Conservation (phyloP, 1,140 invertebrate genomes). For the Megathymus violae region DNA sequence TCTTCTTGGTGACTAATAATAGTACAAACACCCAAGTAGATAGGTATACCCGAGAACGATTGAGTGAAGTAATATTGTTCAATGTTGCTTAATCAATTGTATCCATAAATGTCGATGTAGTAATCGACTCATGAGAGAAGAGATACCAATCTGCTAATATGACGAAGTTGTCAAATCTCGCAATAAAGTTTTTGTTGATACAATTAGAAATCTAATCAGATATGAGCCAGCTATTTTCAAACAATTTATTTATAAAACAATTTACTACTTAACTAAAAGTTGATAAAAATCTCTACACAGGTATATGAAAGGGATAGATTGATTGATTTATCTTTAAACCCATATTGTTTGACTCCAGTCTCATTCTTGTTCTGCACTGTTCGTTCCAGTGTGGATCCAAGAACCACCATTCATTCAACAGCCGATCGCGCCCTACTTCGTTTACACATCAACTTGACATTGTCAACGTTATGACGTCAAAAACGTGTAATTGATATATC, state of each 20-base stretch:
- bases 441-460: too few relatives aligned
- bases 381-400: too few relatives aligned
- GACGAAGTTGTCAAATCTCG: not conserved
- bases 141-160: conserved; percentile 10
- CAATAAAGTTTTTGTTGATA: conserved; percentile 1
- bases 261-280: too few relatives aligned
- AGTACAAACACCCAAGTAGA: not conserved
- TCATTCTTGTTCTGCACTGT: too few relatives aligned
- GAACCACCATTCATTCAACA: too few relatives aligned
- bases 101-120: conserved; percentile 10
- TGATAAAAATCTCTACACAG: too few relatives aligned
- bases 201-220: conserved; percentile 9
- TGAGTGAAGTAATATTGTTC: not conserved
- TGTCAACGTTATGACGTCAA: too few relatives aligned
- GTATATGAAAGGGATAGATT: too few relatives aligned
- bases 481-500: too few relatives aligned
- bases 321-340: not conserved
- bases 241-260: not conserved
- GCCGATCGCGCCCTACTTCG: too few relatives aligned
- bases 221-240: not conserved
- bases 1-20: too few relatives aligned
- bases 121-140: conserved; percentile 13
- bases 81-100: conserved; percentile 14
- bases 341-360: not conserved
- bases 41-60: not conserved